These are phyloP conservation scores for Metopia argyrocephala DNA, from an alignment of 2,888 invertebrate genomes.

Conservation along the genomic window DNA sequence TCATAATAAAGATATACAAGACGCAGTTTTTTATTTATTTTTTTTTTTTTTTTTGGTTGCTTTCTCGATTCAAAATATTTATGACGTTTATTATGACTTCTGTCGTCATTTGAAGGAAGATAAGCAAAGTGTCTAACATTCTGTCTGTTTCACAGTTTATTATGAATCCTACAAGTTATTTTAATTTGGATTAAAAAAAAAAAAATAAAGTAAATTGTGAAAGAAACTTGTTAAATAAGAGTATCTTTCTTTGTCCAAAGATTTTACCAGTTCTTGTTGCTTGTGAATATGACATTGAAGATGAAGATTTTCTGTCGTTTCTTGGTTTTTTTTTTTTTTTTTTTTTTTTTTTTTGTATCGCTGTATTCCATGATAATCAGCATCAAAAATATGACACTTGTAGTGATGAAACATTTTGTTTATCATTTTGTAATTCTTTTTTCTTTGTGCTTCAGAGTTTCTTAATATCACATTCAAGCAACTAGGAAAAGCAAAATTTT, in stretches of 20 bases:
- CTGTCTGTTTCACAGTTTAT: constrained; percentile 15
- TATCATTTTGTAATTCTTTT: not conserved
- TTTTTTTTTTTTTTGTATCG: not conserved
- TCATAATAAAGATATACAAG: constrained; percentile 31
- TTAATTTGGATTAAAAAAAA: not conserved
- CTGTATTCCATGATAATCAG: not conserved
- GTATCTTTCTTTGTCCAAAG: constrained; percentile 32
- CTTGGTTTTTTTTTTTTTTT: no score
- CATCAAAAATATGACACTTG: not conserved
- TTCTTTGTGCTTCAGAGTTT: not conserved
- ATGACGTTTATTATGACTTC: constrained; percentile 52
- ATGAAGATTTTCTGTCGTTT: no score
- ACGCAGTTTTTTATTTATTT: constrained; percentile 25
- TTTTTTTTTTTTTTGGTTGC: constrained; percentile 21
- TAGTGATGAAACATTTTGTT: constrained; percentile 9
- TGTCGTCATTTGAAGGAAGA: constrained; percentile 36
- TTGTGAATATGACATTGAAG: not conserved
- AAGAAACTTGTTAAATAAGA: constrained; percentile 34
- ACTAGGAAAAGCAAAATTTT: no score
- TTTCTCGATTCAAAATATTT: constrained; percentile 34
- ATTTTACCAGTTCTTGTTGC: not conserved
- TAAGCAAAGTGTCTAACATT: constrained; percentile 31
- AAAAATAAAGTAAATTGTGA: not conserved
- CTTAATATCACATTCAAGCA: not conserved
- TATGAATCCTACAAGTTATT: constrained; percentile 15